Conservation (phyloP, 2,113 vertebrate genomes). For the Vicugna pacos region DNA sequence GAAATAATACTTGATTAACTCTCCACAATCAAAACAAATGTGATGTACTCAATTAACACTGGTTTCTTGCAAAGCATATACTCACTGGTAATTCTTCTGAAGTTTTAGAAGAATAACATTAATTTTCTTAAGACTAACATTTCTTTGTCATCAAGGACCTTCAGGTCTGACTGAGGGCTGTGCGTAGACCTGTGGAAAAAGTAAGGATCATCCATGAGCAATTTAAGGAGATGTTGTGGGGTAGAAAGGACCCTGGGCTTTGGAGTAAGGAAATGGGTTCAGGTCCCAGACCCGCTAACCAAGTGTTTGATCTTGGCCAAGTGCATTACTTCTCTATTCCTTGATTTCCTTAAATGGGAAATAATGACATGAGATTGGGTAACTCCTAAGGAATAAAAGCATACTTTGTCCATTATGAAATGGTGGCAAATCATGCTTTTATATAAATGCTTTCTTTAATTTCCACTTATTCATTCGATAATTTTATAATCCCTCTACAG, state of each 20-base stretch:
- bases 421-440: not conserved
- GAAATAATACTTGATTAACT: not conserved
- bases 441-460: not conserved
- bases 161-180: not conserved
- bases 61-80: not conserved
- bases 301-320: not conserved
- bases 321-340: not conserved
- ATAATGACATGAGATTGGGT: not conserved
- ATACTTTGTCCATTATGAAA: not conserved
- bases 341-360: not conserved
- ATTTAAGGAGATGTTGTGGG: not conserved
- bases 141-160: not conserved
- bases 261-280: not conserved
- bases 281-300: not conserved
- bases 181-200: not conserved
- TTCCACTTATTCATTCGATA: not conserved
- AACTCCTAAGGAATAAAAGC: not conserved
- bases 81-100: not conserved
- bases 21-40: slow-evolving; percentile 5
- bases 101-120: not conserved
- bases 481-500: not conserved
- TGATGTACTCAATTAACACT: not conserved
- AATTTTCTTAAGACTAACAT: not conserved
- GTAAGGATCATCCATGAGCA: not conserved
- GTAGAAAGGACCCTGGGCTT: not conserved